These are phyloP conservation scores for Acromyrmex charruanus DNA, from an alignment of 1,140 invertebrate genomes.

Conservation along the genomic window DNA sequence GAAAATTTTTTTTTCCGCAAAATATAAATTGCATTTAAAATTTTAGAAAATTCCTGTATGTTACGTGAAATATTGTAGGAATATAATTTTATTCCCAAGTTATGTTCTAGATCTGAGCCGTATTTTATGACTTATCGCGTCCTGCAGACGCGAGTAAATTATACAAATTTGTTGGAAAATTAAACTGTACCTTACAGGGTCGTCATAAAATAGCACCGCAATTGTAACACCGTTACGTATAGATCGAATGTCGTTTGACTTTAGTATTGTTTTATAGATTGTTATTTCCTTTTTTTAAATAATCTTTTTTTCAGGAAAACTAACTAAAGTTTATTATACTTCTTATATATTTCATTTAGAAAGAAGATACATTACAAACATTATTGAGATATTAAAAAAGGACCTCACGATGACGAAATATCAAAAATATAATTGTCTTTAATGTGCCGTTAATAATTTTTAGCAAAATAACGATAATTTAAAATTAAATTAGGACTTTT, in stretches of 20 bases:
- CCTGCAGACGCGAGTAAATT: constrained; percentile 53
- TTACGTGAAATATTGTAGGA: constrained; percentile 8
- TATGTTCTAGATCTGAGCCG: neutral
- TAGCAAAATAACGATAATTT: too few relatives aligned
- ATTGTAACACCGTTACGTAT: neutral
- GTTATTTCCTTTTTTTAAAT: neutral
- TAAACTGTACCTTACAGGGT: constrained; percentile 36
- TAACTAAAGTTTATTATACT: neutral
- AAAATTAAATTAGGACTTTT: too few relatives aligned
- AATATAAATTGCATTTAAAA: neutral
- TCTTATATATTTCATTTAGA: neutral
- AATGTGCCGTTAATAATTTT: too few relatives aligned
- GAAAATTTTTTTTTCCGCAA: neutral
- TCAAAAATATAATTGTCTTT: too few relatives aligned
- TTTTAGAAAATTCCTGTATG: neutral
- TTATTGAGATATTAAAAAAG: neutral
- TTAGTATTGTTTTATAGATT: neutral
- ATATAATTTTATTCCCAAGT: constrained; percentile 29
- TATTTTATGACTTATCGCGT: constrained; percentile 57
- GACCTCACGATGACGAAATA: too few relatives aligned
- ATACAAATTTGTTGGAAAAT: constrained; percentile 51
- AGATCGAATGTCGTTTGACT: constrained; percentile 18
- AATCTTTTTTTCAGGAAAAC: neutral
- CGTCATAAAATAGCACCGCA: constrained; percentile 21
- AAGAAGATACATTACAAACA: neutral